A percentile compares a stretch with the other conserved stretches of the same genome.
Conservation (phyloP, 2,888 invertebrate genomes). For the Hymenopus coronatus region DNA sequence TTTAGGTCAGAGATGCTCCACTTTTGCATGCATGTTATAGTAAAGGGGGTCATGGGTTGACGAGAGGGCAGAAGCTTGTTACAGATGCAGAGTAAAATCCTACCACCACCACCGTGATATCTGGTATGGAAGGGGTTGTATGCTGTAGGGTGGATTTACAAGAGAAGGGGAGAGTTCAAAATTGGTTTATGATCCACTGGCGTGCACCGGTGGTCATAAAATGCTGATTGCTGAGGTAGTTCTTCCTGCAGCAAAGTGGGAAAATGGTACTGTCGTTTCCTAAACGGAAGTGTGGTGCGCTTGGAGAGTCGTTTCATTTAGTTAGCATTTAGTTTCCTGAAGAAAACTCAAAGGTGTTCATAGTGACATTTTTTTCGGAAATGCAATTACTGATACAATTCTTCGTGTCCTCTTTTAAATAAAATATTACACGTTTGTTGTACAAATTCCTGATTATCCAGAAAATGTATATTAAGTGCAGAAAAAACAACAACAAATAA, state of each 20-base stretch:
- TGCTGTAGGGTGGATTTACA: not conserved
- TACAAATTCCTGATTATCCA: no score
- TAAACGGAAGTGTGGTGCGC: not conserved
- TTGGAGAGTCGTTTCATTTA: not conserved
- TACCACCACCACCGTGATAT: not conserved
- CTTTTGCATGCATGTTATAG: not conserved
- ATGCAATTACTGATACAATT: no score
- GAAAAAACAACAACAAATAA: no score
- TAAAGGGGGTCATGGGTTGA: not conserved
- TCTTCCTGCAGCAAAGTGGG: not conserved
- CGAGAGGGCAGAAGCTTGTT: not conserved
- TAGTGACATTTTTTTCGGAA: no score
- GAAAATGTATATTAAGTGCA: no score
- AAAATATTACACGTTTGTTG: no score
- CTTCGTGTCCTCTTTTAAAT: no score
- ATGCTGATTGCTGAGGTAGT: constrained; percentile 19
- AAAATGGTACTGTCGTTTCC: not conserved
- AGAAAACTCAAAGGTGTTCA: no score
- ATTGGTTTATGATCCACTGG: constrained; percentile 24
- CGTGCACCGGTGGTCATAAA: constrained; percentile 17
- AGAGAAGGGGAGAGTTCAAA: constrained; percentile 1
- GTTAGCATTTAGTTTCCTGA: no score
- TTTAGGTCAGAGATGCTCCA: not conserved
- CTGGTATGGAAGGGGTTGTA: not conserved
- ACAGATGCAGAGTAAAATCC: not conserved